Evolutionary conservation across 2,888 invertebrate genomes (phyloP).

Genomic region (Hetaerina titia): DNA sequence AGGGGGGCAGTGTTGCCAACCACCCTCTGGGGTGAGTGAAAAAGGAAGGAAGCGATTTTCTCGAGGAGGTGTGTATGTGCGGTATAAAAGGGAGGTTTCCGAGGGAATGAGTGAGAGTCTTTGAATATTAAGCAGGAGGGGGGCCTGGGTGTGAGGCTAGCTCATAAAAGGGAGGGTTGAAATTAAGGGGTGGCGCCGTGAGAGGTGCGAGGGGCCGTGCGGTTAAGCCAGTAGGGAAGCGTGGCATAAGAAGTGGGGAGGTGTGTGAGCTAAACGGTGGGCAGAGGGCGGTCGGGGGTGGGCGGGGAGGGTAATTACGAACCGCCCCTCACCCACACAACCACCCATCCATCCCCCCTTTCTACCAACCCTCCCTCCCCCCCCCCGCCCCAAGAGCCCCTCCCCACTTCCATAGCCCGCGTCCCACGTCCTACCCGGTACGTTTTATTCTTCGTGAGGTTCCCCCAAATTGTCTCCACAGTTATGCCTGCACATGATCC

Average conservation of each 20-base stretch:
- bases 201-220: not conserved
- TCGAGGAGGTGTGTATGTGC: constrained; percentile 20
- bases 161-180: not conserved
- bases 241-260: constrained; percentile 9
- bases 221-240: constrained; percentile 43
- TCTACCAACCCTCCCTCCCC: not conserved
- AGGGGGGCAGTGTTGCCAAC: constrained; percentile 25
- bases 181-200: constrained; percentile 28
- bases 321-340: not conserved
- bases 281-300: not conserved
- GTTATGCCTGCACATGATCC: not conserved
- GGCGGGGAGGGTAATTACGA: constrained; percentile 36
- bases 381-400: not conserved
- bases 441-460: not conserved
- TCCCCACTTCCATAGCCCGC: not conserved
- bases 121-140: constrained; percentile 44
- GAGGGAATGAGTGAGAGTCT: constrained; percentile 37
- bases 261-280: not conserved
- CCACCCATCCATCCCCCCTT: not conserved
- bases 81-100: not conserved
- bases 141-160: not conserved
- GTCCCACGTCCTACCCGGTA: not conserved
- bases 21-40: not conserved
- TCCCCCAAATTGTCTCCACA: not conserved
- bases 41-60: constrained; percentile 6